Percentiles rank a stretch among this genome's conserved stretches.
phyloP scores from a whole-genome alignment of 2,888 invertebrate species.

The Megamerina dolium region DNA sequence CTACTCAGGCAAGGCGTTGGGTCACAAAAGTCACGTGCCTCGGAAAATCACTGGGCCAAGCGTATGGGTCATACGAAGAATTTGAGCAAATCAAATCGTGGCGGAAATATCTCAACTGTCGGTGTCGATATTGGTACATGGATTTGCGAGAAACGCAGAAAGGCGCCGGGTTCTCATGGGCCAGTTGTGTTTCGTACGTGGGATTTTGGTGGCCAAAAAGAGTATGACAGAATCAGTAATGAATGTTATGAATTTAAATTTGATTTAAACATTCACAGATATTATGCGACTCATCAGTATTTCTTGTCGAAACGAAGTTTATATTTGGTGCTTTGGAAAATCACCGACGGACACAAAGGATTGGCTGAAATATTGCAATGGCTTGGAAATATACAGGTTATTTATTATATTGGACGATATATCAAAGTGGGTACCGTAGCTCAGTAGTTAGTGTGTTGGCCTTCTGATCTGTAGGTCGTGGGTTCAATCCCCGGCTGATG shows the following conservation, averaged over 20 bases:
- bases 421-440: too few relatives aligned
- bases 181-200: slow-evolving; percentile 91
- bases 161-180: slow-evolving; percentile 68
- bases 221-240: slow-evolving; percentile 50
- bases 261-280: slow-evolving; percentile 52
- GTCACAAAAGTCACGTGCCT: slow-evolving; percentile 56
- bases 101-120: slow-evolving; percentile 87
- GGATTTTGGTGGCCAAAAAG: slow-evolving; percentile 98
- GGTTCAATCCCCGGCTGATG: too few relatives aligned
- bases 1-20: slow-evolving; percentile 87
- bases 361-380: slow-evolving; percentile 88
- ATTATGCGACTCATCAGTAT: slow-evolving; percentile 98
- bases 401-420: not conserved
- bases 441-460: too few relatives aligned
- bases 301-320: slow-evolving; percentile 92
- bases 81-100: slow-evolving; percentile 66
- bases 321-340: slow-evolving; percentile 92
- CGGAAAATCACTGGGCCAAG: slow-evolving; percentile 82
- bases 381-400: slow-evolving; percentile 82
- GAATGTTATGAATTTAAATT: not conserved
- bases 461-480: too few relatives aligned
- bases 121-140: slow-evolving; percentile 97
- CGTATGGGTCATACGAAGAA: slow-evolving; percentile 88
- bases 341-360: slow-evolving; percentile 85
- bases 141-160: slow-evolving; percentile 79